Evolutionary conservation across 2,888 invertebrate genomes (phyloP), one percentile per base, ranked within the genome.

Genomic region (Sussaba pulchella): DNA sequence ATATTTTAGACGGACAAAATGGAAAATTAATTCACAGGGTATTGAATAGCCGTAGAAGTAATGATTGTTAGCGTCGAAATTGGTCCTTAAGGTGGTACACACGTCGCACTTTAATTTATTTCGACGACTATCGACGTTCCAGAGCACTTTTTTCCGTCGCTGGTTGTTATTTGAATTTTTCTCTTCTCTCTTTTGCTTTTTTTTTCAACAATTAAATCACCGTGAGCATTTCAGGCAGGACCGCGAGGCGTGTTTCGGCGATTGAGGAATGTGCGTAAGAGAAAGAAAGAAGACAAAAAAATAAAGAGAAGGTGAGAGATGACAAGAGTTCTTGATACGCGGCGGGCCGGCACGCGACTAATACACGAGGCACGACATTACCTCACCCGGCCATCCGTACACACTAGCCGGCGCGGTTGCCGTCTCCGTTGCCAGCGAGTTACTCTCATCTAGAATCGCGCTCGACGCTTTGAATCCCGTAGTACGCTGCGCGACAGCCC

Each of bases 321-420:
- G 10, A 36, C 45, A 21, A 63, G 79, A 84, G 84, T 78, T 85
- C 81, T 82, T 79, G 84, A 85, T 92, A 93, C 91, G 93, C 91
- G 86, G 92, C 93, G 88, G 92, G 92, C 88, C 93, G 92, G 89
- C 92, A 93, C 92, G 93, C 94, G 93, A 94, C 91, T 89, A 89
- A 87, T 81, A 81, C 85, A 85, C 82, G 86, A 83, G 85, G 85
- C 87, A 52, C 87, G 85, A 85, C 87, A 87, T 89, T 88, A 93
- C 81, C 77, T 81, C 81, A 81, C 81, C 73, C 77, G 69, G 75
- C 57, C 77, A 81, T 81, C 81, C 39, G 31, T 59, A 31, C 52
- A 72, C 64, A 70, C 74, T 79, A 74, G 79, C 82, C 14, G 17
- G 17, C 31, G 31, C 57, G 63, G 73, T 74, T 77, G 61, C 63